Conservation (phyloP, 2,113 vertebrate species). For the Eupsittula cactorum region DNA sequence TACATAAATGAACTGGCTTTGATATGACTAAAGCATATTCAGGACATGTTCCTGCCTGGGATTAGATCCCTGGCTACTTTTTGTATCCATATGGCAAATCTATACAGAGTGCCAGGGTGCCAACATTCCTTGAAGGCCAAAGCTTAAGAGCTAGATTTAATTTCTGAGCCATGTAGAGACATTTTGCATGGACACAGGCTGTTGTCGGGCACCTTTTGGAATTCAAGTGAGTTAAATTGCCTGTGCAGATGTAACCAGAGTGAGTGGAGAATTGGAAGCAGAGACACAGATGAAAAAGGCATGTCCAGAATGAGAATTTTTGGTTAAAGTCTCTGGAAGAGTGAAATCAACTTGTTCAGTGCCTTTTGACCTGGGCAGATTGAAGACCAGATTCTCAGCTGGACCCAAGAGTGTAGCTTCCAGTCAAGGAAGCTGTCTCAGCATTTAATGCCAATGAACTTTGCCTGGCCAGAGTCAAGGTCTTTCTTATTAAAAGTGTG, state of each 20-base stretch:
- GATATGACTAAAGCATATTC: conserved; percentile 18
- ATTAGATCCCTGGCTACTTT: conserved; percentile 55
- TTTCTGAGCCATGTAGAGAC: neutral
- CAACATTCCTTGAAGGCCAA: conserved; percentile 41
- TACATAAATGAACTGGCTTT: conserved; percentile 47
- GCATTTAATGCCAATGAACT: neutral
- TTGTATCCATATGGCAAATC: conserved; percentile 42
- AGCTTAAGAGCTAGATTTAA: conserved; percentile 9
- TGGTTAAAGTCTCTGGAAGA: neutral
- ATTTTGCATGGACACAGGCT: neutral
- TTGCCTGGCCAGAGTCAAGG: neutral
- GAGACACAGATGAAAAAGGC: neutral
- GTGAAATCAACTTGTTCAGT: neutral
- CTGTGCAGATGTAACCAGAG: neutral
- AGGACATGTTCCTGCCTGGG: conserved; percentile 2
- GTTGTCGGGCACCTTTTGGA: neutral
- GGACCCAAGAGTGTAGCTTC: neutral
- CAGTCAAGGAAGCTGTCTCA: neutral
- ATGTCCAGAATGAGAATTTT: neutral
- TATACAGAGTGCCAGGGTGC: conserved; percentile 11
- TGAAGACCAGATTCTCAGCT: neutral
- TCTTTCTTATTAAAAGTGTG: neutral
- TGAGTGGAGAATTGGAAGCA: neutral
- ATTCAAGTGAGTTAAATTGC: conserved; percentile 15
- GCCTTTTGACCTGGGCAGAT: neutral